Base-by-base conservation (phyloP, 2,888 invertebrate species). In the Drosophila crucigera region DNA sequence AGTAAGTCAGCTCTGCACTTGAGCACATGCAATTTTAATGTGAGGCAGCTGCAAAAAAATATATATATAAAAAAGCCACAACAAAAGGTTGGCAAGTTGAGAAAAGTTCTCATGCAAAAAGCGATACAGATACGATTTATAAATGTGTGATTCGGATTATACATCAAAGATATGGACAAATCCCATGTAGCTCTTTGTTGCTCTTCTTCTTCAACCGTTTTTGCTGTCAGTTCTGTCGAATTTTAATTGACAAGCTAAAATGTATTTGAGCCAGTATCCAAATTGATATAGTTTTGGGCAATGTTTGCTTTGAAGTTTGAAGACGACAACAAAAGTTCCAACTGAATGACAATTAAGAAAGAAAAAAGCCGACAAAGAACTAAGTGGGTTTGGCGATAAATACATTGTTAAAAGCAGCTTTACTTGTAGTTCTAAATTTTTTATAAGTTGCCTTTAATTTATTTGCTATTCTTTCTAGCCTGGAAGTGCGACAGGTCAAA, bases 21-120 rank as follows among this genome's bases (percentile, higher is more conserved):
- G 80, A 66, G 60, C 60, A 66, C 83, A 78, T 82, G 80, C 82
- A 82, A 72, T 73, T 67, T 83, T 76, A 50, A 83, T 76, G 73
- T 63, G 68, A 83, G 69, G 64, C 76, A 66, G 47, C 49, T 55
- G 53, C 47, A 16, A 11, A 41, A 22, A 52, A 52, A 41, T 43
- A 43, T 41, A 37, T 35, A 60, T 81, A 77, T 71, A 81, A 63
- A 47, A 61, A 66, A 79, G 79, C 83, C 82, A 79, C 76, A 82
- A 73, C 78, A 84, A 84, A 74, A 68, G 73, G 60, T 65, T 64
- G 72, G 53, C 82, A 74, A 74, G 74, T 72, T 72, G 67, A 69
- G 59, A 60, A 56, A 52, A 62, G 49, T 56, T 52, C 43, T 31
- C 47, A 55, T 16, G 28, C 35, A 56, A 50, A 54, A 61, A 65